These are phyloP conservation scores for Condylura cristata DNA, from an alignment of 2,113 vertebrate genomes.

Conservation along the genomic window DNA sequence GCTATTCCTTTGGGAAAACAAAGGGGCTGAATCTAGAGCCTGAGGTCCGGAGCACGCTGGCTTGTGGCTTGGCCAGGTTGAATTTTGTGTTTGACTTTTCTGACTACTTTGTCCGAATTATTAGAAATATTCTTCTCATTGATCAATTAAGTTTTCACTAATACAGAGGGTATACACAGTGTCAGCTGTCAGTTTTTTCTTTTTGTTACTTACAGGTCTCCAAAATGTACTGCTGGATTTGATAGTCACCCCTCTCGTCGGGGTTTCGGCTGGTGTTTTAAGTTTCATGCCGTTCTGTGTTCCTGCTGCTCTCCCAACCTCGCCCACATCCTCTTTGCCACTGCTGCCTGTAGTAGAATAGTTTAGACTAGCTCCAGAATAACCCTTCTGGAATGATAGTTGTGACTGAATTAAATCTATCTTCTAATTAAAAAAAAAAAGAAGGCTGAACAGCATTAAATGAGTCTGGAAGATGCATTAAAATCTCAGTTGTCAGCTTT, in stretches of 20 bases:
- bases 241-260: not conserved
- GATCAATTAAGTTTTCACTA: not conserved
- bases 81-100: not conserved
- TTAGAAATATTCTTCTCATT: not conserved
- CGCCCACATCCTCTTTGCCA: not conserved
- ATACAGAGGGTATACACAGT: not conserved
- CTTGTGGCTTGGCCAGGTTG: not conserved
- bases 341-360: not conserved
- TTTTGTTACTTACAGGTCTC: not conserved
- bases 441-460: not conserved
- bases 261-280: not conserved
- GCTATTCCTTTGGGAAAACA: not conserved
- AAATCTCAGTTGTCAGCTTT: not conserved
- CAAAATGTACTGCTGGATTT: not conserved
- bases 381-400: not conserved
- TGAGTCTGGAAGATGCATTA: not conserved
- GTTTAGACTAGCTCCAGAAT: not conserved
- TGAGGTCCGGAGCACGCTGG: not conserved
- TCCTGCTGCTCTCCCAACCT: not conserved
- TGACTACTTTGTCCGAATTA: not conserved
- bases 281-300: not conserved
- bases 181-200: not conserved
- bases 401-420: not conserved
- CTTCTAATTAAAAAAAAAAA: not conserved
- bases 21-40: not conserved